A percentile compares a stretch with the other conserved stretches of the same genome.
These are phyloP conservation scores for Pogonocherus hispidulus DNA, from an alignment of 2,888 invertebrate species.

Conservation along the genomic window DNA sequence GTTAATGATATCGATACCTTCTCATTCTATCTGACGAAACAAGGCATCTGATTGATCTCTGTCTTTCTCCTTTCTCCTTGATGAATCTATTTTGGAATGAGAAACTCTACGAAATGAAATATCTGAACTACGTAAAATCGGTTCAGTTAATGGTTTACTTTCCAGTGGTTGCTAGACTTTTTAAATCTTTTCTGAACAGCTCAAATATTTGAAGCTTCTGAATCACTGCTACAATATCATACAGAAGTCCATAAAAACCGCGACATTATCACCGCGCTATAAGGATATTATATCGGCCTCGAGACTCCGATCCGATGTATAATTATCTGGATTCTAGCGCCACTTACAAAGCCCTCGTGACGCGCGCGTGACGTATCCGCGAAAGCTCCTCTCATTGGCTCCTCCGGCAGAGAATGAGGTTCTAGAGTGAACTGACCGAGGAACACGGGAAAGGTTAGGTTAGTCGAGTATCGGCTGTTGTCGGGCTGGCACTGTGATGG, in stretches of 20 bases:
- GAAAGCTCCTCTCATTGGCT: constrained; percentile 57
- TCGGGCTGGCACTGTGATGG: constrained; percentile 25
- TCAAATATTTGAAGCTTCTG: background rate
- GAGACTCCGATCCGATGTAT: constrained; percentile 8
- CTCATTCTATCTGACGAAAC: no score
- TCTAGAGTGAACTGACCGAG: constrained; percentile 64
- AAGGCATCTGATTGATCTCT: no score
- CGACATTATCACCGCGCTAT: constrained; percentile 37
- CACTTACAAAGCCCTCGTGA: constrained; percentile 56
- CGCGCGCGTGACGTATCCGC: constrained; percentile 57
- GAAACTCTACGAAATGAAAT: no score
- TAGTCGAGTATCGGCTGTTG: constrained; percentile 62
- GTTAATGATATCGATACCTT: no score
- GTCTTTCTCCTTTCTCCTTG: no score
- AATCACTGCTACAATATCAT: background rate
- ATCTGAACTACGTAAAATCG: no score
- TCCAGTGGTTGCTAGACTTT: no score
- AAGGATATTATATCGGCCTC: constrained; percentile 37
- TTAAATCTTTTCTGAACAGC: no score
- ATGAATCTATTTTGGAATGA: no score
- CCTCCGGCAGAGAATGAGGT: constrained; percentile 53
- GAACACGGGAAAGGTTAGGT: constrained; percentile 61
- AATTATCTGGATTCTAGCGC: constrained; percentile 40
- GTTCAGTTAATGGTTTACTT: no score
- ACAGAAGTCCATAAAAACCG: background rate